Evolutionary conservation across 2,113 vertebrate species (phyloP), one percentile per base, ranked within the genome.

Genomic region (Spheniscus mendiculus): DNA sequence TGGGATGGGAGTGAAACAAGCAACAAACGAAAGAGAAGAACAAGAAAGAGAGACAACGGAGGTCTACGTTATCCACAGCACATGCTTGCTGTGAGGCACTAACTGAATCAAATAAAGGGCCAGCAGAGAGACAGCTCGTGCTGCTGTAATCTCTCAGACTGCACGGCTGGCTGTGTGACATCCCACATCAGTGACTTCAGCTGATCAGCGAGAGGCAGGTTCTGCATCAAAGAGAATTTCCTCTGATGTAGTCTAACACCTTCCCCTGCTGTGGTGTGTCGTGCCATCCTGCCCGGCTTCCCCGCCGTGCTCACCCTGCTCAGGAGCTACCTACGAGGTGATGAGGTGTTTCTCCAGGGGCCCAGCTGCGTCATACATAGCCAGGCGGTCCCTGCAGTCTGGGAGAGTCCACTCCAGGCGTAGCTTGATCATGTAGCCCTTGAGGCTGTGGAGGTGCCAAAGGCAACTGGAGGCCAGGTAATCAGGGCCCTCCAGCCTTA

Each of bases 301-400:
- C 91, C 89, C 15, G 17, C 12, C 0, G 0, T 7, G 80, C 10
- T 47, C 3, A 2, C 36, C 66, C 26, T 65, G 81, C 74, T 92
- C 71, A 32, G 85, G 79, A 85, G 49, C 78, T 94, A 98, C 99
- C 98, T 98, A 99, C 99, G 98, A 99, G 87, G 99, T 99, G 97
- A 99, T 99, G 91, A 99, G 99, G 20, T 94, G 97, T 27, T 95
- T 93, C 58, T 99, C 98, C 34, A 98, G 86, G 8, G 99, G 99
- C 6, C 98, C 98, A 0, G 99, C 97, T 1, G 97, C 90, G 0
- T 99, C 97, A 5, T 99, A 99, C 97, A 99, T 98, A 21, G 98
- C 97, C 97, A 99, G 98, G 32, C 99, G 98, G 96, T 99, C 99
- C 23, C 98, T 97, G 96, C 99, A 99, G 84, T 99, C 98, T 0